Evolutionary conservation across 2,113 vertebrate genomes (phyloP), one percentile per base, ranked within the genome.

Genomic region (Percina caprodes): DNA sequence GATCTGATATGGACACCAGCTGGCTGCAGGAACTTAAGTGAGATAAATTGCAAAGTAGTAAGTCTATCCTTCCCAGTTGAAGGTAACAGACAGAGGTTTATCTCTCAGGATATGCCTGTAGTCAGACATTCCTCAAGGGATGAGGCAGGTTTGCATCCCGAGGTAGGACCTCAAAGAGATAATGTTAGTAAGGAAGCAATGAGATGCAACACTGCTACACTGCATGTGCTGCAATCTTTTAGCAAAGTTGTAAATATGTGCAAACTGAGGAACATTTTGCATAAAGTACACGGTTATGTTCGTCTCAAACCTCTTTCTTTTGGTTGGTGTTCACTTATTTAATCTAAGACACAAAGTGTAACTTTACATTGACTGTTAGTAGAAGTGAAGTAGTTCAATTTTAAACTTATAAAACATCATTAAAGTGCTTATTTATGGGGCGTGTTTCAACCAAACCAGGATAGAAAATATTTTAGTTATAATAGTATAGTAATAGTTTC

Each of bases 11-110:
- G 81, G 86, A 88, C 89, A 88, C 90, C 83, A 87, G 87, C 88
- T 88, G 92, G 90, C 89, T 83, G 86, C 82, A 82, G 84, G 76
- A 91, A 90, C 82, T 88, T 89, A 90, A 93, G 91, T 92, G 91
- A 92, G 91, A 94, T 94, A 91, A 92, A 92, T 92, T 83, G 89
- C 88, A 80, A 89, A 90, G 84, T 88, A 89, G 88, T 89, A 78
- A 54, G 85, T 80, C 84, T 76, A 81, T 90, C 86, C 69, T 86
- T 84, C 83, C 76, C 74, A 69, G 87, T 76, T 86, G 78, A 86
- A 92, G 77, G 88, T 89, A 92, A 88, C 86, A 73, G 88, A 86
- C 89, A 81, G 79, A 73, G 75, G 77, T 85, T 91, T 92, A 88
- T 91, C 85, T 90, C 74, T 48, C 54, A 48, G 69, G 84, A 84